phyloP scores from a whole-genome alignment of 2,888 invertebrate species.

The Erebia epiphron region DNA sequence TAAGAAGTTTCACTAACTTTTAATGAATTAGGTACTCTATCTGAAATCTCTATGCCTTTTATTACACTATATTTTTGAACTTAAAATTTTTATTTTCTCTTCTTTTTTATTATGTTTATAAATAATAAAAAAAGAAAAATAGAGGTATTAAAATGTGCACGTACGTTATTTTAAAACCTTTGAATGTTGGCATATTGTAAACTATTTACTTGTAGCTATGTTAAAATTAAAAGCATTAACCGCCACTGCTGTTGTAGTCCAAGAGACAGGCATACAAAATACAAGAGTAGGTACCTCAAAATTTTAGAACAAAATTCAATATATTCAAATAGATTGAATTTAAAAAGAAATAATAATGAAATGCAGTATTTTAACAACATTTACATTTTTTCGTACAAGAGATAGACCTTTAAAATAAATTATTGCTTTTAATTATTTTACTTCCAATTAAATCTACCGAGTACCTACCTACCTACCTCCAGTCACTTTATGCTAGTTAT shows the following conservation, averaged over 20 bases:
- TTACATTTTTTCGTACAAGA: no score
- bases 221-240: conserved; percentile 22
- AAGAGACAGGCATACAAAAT: conserved; percentile 2
- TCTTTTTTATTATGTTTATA: background rate
- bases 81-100: background rate
- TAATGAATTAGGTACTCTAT: conserved; percentile 55
- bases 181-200: conserved; percentile 7
- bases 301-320: background rate
- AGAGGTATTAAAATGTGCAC: no score
- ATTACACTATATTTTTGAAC: background rate
- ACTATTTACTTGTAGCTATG: conserved; percentile 13
- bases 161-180: conserved; percentile 8
- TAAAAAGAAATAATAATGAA: no score
- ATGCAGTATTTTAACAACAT: background rate
- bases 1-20: conserved; percentile 53
- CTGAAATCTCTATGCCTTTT: conserved; percentile 30
- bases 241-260: conserved; percentile 12
- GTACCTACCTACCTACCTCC: no score
- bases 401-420: no score
- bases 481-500: no score
- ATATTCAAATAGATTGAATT: background rate
- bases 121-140: background rate
- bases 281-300: background rate
- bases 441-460: no score
- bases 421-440: no score